A percentile compares a stretch with the other conserved stretches of the same genome.
phyloP scores from a whole-genome alignment of 2,888 invertebrate genomes.

The Dyspetes luteomarginatus region DNA sequence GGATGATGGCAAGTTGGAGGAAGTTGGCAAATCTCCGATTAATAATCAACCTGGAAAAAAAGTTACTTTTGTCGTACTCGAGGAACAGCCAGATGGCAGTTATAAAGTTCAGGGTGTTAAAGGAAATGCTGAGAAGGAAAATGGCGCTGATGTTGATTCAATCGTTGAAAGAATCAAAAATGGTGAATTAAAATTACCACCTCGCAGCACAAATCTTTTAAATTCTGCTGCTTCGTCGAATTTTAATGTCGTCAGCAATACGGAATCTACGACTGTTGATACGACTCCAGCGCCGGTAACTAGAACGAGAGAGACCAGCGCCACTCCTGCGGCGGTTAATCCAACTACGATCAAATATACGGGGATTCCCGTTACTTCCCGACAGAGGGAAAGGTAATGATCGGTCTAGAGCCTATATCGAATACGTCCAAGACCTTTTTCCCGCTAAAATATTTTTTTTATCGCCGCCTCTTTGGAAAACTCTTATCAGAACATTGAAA shows the following conservation, averaged over 20 bases:
- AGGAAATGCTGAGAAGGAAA: constrained; percentile 89
- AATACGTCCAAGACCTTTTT: too few relatives aligned
- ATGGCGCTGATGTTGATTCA: constrained; percentile 90
- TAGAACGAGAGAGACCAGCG: background rate
- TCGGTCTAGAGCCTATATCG: too few relatives aligned
- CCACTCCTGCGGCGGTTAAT: constrained; percentile 70
- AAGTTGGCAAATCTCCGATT: constrained; percentile 86
- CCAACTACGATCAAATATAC: constrained; percentile 71
- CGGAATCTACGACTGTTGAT: constrained; percentile 73
- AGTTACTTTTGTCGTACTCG: constrained; percentile 93
- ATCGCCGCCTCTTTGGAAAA: background rate
- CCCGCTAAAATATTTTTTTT: too few relatives aligned
- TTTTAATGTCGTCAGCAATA: constrained; percentile 66
- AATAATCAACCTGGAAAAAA: constrained; percentile 89
- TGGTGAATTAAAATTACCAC: constrained; percentile 92
- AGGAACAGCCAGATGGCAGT: constrained; percentile 93
- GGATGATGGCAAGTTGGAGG: constrained; percentile 89
- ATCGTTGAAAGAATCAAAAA: constrained; percentile 92
- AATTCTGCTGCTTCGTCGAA: constrained; percentile 72
- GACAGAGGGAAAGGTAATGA: constrained; percentile 65
- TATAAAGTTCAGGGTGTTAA: constrained; percentile 93
- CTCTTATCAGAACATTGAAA: too few relatives aligned
- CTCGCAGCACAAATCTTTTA: constrained; percentile 83
- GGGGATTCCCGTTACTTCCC: constrained; percentile 59
- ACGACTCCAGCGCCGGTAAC: constrained; percentile 65